Conservation (phyloP, 2,797 vertebrate species). For the Lophius americanus region DNA sequence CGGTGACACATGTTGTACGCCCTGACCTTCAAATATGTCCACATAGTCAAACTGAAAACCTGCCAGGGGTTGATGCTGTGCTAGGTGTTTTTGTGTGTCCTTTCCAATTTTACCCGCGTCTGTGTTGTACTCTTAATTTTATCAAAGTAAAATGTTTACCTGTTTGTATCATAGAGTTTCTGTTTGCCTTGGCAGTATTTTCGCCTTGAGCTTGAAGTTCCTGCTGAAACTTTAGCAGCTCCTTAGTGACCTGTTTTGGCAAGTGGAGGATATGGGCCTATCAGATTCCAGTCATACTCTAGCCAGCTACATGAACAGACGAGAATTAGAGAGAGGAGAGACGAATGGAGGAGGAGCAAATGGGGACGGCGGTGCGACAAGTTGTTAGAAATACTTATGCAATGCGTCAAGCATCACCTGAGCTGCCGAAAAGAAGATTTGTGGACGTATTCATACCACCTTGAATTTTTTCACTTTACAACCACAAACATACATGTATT, state of each 20-base stretch:
- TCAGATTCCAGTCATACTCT: slow-evolving; percentile 60
- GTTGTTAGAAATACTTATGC: slow-evolving; percentile 19
- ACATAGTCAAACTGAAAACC: no score
- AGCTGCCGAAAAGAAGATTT: not conserved
- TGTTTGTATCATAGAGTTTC: slow-evolving; percentile 8
- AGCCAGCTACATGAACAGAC: slow-evolving; percentile 56
- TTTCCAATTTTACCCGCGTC: not conserved
- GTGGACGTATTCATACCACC: no score
- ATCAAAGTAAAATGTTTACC: slow-evolving; percentile 8
- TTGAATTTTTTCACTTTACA: no score
- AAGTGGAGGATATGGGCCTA: slow-evolving; percentile 29
- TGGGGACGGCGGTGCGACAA: not conserved
- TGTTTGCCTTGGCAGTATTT: slow-evolving; percentile 25
- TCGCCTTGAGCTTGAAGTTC: slow-evolving; percentile 18
- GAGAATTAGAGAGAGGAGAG: slow-evolving; percentile 34
- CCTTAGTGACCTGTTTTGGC: slow-evolving; percentile 27
- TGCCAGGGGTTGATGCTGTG: not conserved
- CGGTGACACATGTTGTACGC: no score
- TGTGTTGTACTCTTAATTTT: no score
- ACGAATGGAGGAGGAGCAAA: not conserved
- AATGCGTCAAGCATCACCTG: slow-evolving; percentile 12
- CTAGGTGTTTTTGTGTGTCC: not conserved
- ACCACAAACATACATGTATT: no score
- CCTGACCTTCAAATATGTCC: not conserved
- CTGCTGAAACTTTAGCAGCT: slow-evolving; percentile 26